Percentiles rank a stretch among this genome's conserved stretches.
phyloP scores from a whole-genome alignment of 2,113 vertebrate species.

The Tragelaphus imberbis region DNA sequence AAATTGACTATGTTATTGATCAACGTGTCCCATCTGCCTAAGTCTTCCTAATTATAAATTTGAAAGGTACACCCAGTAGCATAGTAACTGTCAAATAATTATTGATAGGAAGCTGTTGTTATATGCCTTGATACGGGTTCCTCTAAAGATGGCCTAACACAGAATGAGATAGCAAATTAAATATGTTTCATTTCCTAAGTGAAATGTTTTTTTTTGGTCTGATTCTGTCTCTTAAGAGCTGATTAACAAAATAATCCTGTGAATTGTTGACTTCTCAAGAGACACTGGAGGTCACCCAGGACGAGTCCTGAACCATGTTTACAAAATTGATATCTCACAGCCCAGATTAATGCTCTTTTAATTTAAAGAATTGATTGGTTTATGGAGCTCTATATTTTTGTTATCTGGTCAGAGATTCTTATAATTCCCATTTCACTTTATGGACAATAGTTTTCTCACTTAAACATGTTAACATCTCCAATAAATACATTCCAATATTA shows the following conservation, averaged over 20 bases:
- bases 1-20: slow-evolving; percentile 69
- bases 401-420: slow-evolving; percentile 19
- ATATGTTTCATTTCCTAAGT: slow-evolving; percentile 39
- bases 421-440: slow-evolving; percentile 39
- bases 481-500: slow-evolving; percentile 70
- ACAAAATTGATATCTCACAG: slow-evolving; percentile 13
- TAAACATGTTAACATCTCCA: slow-evolving; percentile 65
- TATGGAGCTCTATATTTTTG: slow-evolving; percentile 56
- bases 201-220: not conserved
- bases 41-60: slow-evolving; percentile 58
- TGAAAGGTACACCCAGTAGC: slow-evolving; percentile 42
- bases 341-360: slow-evolving; percentile 33
- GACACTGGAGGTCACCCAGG: not conserved
- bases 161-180: slow-evolving; percentile 35
- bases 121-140: not conserved
- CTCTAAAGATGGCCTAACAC: not conserved
- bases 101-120: slow-evolving; percentile 31
- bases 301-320: not conserved
- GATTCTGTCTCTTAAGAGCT: slow-evolving; percentile 34
- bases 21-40: slow-evolving; percentile 63
- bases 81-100: slow-evolving; percentile 61
- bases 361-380: slow-evolving; percentile 50
- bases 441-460: slow-evolving; percentile 63
- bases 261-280: slow-evolving; percentile 6
- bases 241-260: slow-evolving; percentile 22